Percentiles rank a stretch among this genome's conserved stretches.
Evolutionary conservation across 2,113 vertebrate species (phyloP).

Genomic region (Sprattus sprattus): DNA sequence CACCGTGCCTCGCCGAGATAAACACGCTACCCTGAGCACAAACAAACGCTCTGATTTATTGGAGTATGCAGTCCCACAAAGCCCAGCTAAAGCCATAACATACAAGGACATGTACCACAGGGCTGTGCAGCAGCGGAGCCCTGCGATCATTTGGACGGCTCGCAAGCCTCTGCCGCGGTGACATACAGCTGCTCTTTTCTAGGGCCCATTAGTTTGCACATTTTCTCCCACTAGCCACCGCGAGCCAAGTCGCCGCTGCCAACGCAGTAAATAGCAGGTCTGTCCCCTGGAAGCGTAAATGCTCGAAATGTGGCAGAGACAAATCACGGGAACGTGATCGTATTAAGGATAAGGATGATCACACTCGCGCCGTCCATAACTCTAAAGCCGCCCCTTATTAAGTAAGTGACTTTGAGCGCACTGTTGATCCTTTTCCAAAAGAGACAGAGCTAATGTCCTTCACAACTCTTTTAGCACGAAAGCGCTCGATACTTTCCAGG

Average conservation of each 20-base stretch:
- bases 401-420: conserved; percentile 41
- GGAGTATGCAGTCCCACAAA: conserved; percentile 36
- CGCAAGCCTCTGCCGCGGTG: conserved; percentile 52
- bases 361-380: conserved; percentile 25
- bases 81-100: conserved; percentile 48
- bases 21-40: conserved; percentile 2
- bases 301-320: conserved; percentile 41
- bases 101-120: conserved; percentile 57
- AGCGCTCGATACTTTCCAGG: background rate
- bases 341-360: conserved; percentile 34
- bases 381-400: background rate
- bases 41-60: conserved; percentile 39
- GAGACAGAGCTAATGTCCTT: conserved; percentile 9
- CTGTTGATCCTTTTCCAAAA: conserved; percentile 25
- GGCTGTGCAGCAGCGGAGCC: conserved; percentile 37
- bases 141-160: conserved; percentile 55
- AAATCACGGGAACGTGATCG: conserved; percentile 25
- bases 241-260: conserved; percentile 56
- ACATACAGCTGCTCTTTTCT: conserved; percentile 55
- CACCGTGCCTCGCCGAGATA: background rate
- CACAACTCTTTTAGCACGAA: background rate
- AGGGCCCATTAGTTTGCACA: conserved; percentile 63
- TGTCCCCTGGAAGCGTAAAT: conserved; percentile 47
- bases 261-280: conserved; percentile 52
- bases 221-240: conserved; percentile 41